Evolutionary conservation across 2,113 vertebrate genomes (phyloP), one percentile per base, ranked within the genome.

Genomic region (Microcebus lehilahytsara): DNA sequence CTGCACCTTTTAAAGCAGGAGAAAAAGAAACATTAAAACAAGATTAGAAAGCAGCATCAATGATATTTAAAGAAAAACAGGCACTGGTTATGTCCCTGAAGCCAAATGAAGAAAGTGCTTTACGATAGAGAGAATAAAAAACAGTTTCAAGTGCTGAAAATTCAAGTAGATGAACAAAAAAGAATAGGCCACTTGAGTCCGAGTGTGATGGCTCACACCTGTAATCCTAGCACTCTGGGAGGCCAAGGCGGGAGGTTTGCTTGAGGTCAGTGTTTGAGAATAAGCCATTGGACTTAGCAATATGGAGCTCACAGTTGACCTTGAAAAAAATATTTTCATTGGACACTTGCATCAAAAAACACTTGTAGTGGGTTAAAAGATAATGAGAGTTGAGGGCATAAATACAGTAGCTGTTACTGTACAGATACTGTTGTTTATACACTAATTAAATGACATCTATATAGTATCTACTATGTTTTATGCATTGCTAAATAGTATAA

Each of bases 251-350:
- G 14, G 51, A 53, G 51, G 51, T 14, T 53, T 1, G 14, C 51
- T 53, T 53, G 51, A 53, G 51, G 51, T 53, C 51, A 53, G 51
- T 14, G 51, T 53, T 53, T 53, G 51, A 14, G 51, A 53, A 53
- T 53, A 53, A 3, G 51, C 13, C 19, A 34, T 49, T 77, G n/a
- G 27, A 89, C 86, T 97, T 93, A 83, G 67, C 74, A 81, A 69
- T 69, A 30, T 90, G 51, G 51, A 69, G 4, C 40, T 87, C 49
- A 79, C 30, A 90, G 75, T 27, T 95, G 67, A 93, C 74, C 85
- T 90, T 74, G 53, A 89, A 53, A 46, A 89, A 87, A 20, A 22
- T 10, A 53, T 95, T 93, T 95, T 89, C 37, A 78, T 81, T 86
- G 79, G 62, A 78, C 60, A 1, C 34, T 23, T 64, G 2, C 11